These are phyloP conservation scores for Helarctos malayanus DNA, from an alignment of 2,797 vertebrate genomes.

Conservation along the genomic window DNA sequence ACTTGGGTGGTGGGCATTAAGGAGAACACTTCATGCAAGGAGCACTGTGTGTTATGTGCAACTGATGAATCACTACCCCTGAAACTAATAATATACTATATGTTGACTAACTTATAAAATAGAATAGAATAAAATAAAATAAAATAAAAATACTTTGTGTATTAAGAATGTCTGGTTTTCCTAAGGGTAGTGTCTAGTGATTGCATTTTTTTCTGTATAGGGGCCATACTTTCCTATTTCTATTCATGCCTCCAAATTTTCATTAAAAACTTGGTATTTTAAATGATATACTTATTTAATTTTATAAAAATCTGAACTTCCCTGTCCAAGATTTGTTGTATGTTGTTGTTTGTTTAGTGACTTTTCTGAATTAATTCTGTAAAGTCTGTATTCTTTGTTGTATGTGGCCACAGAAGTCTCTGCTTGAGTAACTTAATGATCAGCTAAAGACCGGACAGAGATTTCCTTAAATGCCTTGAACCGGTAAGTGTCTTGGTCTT, in stretches of 20 bases:
- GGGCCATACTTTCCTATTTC: neutral
- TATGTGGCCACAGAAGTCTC: neutral
- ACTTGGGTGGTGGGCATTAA: neutral
- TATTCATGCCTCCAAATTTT: neutral
- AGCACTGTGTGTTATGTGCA: neutral
- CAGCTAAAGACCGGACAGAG: neutral
- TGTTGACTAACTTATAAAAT: neutral
- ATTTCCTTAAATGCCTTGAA: neutral
- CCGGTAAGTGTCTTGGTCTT: neutral
- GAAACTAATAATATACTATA: neutral
- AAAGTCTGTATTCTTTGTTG: neutral
- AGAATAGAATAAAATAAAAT: neutral
- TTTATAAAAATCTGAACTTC: neutral
- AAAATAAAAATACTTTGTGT: neutral
- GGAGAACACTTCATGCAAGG: neutral
- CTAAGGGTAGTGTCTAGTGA: neutral
- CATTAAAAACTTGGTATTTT: neutral
- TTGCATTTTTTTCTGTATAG: neutral
- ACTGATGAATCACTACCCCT: neutral
- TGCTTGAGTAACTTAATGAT: neutral
- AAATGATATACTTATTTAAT: neutral
- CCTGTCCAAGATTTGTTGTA: neutral
- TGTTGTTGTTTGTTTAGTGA: neutral
- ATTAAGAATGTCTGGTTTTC: neutral
- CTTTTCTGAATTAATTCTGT: neutral